A percentile compares a stretch with the other conserved stretches of the same genome.
These are phyloP conservation scores for Pygocentrus nattereri DNA, from an alignment of 2,797 vertebrate genomes.

Conservation along the genomic window DNA sequence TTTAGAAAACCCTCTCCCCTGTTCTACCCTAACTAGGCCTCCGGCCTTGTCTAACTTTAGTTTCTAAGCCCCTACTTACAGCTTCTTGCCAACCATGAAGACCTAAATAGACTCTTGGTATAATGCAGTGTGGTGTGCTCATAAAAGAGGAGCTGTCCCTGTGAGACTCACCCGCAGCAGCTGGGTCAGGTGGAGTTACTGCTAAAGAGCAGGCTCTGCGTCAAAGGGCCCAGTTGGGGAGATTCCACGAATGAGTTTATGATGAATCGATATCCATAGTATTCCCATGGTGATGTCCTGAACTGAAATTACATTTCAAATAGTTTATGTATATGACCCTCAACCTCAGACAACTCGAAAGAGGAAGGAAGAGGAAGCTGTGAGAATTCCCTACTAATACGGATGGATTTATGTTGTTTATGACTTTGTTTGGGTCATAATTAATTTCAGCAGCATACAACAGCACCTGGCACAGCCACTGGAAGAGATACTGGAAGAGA, in stretches of 20 bases:
- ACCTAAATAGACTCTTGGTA: conserved; percentile 75
- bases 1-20: background rate
- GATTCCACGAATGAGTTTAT: conserved; percentile 66
- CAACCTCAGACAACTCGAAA: conserved; percentile 19
- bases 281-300: conserved; percentile 61
- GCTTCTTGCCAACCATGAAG: conserved; percentile 63
- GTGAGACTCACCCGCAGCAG: conserved; percentile 58
- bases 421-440: conserved; percentile 53
- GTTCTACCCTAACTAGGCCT: conserved; percentile 41
- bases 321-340: conserved; percentile 52
- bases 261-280: conserved; percentile 69
- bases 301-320: conserved; percentile 64
- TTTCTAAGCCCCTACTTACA: conserved; percentile 65
- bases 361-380: background rate
- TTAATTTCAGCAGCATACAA: conserved; percentile 54
- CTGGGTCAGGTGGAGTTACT: conserved; percentile 75
- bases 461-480: conserved; percentile 35
- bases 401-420: conserved; percentile 57
- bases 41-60: conserved; percentile 71
- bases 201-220: conserved; percentile 59
- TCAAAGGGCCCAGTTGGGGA: conserved; percentile 58
- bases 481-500: conserved; percentile 42
- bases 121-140: conserved; percentile 68
- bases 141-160: conserved; percentile 70
- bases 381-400: conserved; percentile 46